Evolutionary conservation across 2,113 vertebrate genomes (phyloP).

Genomic region (Istiophorus platypterus): DNA sequence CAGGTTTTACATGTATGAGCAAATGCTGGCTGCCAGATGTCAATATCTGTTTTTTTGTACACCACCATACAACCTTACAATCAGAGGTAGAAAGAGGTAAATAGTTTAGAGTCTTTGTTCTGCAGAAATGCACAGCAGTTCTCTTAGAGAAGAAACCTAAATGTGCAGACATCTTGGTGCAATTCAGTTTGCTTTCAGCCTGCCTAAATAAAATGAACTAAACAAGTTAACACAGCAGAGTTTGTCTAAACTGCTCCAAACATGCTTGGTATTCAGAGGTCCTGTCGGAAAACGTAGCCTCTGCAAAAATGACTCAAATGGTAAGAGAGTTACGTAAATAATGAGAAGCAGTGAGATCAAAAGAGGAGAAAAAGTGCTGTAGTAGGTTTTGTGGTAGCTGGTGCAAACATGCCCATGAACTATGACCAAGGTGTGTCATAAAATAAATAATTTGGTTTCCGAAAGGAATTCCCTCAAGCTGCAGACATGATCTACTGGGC

Average conservation of each 20-base stretch:
- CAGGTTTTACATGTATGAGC: background rate
- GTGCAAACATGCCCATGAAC: background rate
- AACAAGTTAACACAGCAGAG: background rate
- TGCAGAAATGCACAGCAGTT: background rate
- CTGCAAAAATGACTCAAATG: background rate
- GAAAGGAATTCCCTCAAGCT: slow-evolving; percentile 33
- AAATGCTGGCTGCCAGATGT: background rate
- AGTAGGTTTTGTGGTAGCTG: background rate
- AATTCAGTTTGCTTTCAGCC: background rate
- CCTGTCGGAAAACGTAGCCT: background rate
- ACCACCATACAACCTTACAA: background rate
- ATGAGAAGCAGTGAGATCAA: background rate
- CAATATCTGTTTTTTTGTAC: background rate
- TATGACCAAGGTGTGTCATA: slow-evolving; percentile 9
- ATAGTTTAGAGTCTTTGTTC: background rate
- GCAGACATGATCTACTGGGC: background rate
- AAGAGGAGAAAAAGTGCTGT: background rate
- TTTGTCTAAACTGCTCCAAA: slow-evolving; percentile 10
- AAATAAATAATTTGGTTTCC: slow-evolving; percentile 28
- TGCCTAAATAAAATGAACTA: background rate
- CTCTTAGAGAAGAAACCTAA: background rate
- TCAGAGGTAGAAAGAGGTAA: slow-evolving; percentile 13
- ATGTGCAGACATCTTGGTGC: background rate
- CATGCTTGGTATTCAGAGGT: background rate
- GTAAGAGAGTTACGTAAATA: background rate